phyloP scores from a whole-genome alignment of 2,113 vertebrate genomes.

The Arizona elegans region DNA sequence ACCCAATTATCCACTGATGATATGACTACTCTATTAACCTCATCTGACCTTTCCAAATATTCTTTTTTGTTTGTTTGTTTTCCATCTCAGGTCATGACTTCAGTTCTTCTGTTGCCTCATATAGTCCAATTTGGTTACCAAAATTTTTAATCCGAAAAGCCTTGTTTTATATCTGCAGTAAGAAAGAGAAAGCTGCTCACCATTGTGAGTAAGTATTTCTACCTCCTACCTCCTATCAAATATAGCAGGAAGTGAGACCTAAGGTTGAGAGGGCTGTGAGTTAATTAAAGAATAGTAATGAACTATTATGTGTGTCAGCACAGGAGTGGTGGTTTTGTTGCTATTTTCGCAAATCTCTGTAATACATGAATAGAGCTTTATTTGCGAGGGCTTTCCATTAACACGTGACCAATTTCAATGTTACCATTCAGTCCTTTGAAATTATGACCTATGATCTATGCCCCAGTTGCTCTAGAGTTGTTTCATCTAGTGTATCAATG shows the following conservation, averaged over 20 bases:
- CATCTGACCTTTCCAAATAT: not conserved
- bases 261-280: not conserved
- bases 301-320: not conserved
- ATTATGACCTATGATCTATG: not conserved
- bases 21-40: not conserved
- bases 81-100: not conserved
- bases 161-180: not conserved
- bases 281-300: not conserved
- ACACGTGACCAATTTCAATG: not conserved
- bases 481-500: not conserved
- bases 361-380: not conserved
- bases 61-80: not conserved
- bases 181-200: not conserved
- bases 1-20: not conserved
- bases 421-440: not conserved
- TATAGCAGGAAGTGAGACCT: not conserved
- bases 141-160: not conserved
- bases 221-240: not conserved
- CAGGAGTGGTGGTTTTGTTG: not conserved
- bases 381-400: not conserved
- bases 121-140: not conserved
- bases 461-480: not conserved
- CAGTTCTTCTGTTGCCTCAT: not conserved
- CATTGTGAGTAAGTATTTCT: not conserved
- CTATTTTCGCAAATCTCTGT: not conserved